Evolutionary conservation across 2,888 invertebrate species (phyloP), one percentile per base, ranked within the genome.

Genomic region (Frankliniella intonsa): DNA sequence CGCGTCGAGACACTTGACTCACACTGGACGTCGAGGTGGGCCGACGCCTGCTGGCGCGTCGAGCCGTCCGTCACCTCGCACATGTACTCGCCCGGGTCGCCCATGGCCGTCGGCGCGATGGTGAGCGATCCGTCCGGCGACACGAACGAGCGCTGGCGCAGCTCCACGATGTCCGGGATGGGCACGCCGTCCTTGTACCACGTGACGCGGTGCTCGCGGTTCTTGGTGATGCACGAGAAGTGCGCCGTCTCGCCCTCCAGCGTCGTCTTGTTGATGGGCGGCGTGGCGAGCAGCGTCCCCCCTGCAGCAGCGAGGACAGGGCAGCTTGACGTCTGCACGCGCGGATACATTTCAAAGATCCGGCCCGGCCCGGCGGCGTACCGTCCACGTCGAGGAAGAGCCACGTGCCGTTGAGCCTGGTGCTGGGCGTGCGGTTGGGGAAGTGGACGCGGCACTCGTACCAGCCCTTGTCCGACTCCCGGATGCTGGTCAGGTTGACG

Each of bases 1-100:
- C n/a, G n/a, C n/a, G n/a, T n/a, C n/a, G n/a, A n/a, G n/a, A n/a
- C n/a, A n/a, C n/a, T 69, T 7, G 50, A 90, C 94, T 93, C 88
- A 97, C 97, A 97, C 89, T 97, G 96, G 84, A 98, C 96, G 88
- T 97, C 95, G 85, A 98, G 92, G 88, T 92, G 96, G 83, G 97
- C 97, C 84, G 92, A 91, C 81, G 96, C 95, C 83, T 92, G 92
- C 88, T 97, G 96, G 84, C 91, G 90, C 85, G 84, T 92, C 91
- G 81, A 90, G 3, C 82, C 90, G 86, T 93, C 94, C 82, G 91
- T 92, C 84, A 96, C 95, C 86, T 93, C 93, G 88, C 97, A 98
- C 86, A 93, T 92, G 89, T 95, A 97, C 89, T 94, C 93, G 83
- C 97, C 97, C 85, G 93, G 91, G 88, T 98, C 97, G 83, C 93